Base-by-base conservation (phyloP, 2,888 invertebrate species). In the Axea sp. region DNA sequence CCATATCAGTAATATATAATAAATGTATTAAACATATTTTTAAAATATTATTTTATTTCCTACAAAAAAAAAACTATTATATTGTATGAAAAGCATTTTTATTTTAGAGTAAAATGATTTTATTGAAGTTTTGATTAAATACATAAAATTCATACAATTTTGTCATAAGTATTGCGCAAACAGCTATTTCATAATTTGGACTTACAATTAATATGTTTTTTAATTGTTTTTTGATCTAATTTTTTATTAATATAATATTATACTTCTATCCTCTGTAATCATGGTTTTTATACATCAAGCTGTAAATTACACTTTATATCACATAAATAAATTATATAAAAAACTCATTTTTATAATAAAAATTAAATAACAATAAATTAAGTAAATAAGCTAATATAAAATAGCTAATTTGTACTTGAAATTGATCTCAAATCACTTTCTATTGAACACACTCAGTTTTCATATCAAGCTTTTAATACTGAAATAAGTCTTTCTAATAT, bases 51-150 rank as follows among this genome's bases (percentile, higher is more conserved):
- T n/a, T n/a, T n/a, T n/a, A n/a, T n/a, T n/a, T n/a, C n/a, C n/a
- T n/a, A n/a, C n/a, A n/a, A n/a, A n/a, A n/a, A n/a, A n/a, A n/a
- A n/a, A n/a, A n/a, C n/a, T n/a, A n/a, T n/a, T n/a, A n/a, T n/a
- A n/a, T n/a, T n/a, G n/a, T n/a, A n/a, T n/a, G n/a, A n/a, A n/a
- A n/a, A n/a, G n/a, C n/a, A 19, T 19, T 28, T 33, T 35, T 5
- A 14, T 26, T 12, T 64, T 24, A 57, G 67, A 57, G 39, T 65
- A 51, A 64, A 59, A 51, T 65, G 57, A 45, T 22, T 72, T 72
- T 72, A 72, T 72, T 72, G 24, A 30, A 37, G 17, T 43, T 45
- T 41, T 14, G 41, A 17, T 65, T 72, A 59, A 43, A 71, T 68
- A 57, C 64, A 72, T 37, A 55, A 53, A 45, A 49, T 65, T 14